Evolutionary conservation across 2,797 vertebrate species (phyloP).

Genomic region (Podarcis lilfordi): DNA sequence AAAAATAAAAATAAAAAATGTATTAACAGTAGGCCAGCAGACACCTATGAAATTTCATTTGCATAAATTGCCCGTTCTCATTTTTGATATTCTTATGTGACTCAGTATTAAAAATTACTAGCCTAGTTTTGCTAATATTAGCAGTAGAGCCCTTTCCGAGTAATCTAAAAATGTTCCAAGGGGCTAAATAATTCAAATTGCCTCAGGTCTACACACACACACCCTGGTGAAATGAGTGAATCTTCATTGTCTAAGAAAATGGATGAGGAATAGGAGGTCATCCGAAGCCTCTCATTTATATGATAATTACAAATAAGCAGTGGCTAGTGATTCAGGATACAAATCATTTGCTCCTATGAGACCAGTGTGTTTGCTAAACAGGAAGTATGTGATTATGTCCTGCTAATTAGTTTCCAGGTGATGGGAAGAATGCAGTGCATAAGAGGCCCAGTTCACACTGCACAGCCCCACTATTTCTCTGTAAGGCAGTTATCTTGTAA

Average conservation of each 20-base stretch:
- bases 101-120: constrained; percentile 35
- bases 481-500: constrained; percentile 63
- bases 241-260: constrained; percentile 66
- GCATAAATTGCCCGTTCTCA: constrained; percentile 40
- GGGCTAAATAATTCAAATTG: constrained; percentile 67
- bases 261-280: constrained; percentile 65
- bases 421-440: constrained; percentile 67
- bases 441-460: constrained; percentile 59
- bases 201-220: constrained; percentile 22
- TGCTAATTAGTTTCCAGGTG: constrained; percentile 77
- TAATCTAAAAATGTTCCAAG: constrained; percentile 45
- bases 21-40: not conserved
- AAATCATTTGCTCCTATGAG: constrained; percentile 74
- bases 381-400: constrained; percentile 70
- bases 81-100: constrained; percentile 16
- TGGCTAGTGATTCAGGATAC: constrained; percentile 71
- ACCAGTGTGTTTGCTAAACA: constrained; percentile 73
- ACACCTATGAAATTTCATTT: not conserved
- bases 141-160: constrained; percentile 1
- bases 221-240: constrained; percentile 43
- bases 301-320: constrained; percentile 77
- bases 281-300: constrained; percentile 74
- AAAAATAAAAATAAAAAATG: not conserved
- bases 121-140: constrained; percentile 41
- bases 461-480: constrained; percentile 62